phyloP scores from a whole-genome alignment of 2,797 vertebrate genomes.

The Schizothorax lantsangensis region DNA sequence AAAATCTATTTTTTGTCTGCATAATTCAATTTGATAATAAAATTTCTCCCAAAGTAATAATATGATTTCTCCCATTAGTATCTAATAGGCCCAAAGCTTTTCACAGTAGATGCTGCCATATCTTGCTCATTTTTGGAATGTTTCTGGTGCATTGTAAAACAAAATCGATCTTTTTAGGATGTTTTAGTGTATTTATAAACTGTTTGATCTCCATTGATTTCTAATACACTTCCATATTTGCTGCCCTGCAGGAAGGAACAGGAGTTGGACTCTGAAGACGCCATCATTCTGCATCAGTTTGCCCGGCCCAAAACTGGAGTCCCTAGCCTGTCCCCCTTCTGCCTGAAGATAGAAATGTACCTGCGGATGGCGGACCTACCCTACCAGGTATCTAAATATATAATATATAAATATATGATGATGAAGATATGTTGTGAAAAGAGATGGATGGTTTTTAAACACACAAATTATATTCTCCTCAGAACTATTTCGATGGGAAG shows the following conservation, averaged over 20 bases:
- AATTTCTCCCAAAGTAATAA: background rate
- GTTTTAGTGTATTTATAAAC: background rate
- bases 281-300: slow-evolving; percentile 98
- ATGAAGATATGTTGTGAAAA: background rate
- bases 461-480: slow-evolving; percentile 45
- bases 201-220: background rate
- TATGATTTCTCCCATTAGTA: background rate
- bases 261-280: slow-evolving; percentile 96
- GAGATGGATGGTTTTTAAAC: background rate
- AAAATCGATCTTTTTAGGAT: background rate
- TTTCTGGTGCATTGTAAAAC: background rate
- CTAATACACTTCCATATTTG: background rate
- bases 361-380: slow-evolving; percentile 97
- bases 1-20: background rate
- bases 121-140: background rate
- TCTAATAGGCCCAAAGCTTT: background rate
- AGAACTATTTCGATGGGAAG: slow-evolving; percentile 99
- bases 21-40: background rate
- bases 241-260: slow-evolving; percentile 88
- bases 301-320: slow-evolving; percentile 90
- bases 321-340: slow-evolving; percentile 95
- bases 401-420: slow-evolving; percentile 61
- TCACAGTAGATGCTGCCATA: background rate
- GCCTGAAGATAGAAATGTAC: slow-evolving; percentile 98
- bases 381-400: slow-evolving; percentile 85